phyloP scores from a whole-genome alignment of 2,888 invertebrate species.

The Pinctada fucata region DNA sequence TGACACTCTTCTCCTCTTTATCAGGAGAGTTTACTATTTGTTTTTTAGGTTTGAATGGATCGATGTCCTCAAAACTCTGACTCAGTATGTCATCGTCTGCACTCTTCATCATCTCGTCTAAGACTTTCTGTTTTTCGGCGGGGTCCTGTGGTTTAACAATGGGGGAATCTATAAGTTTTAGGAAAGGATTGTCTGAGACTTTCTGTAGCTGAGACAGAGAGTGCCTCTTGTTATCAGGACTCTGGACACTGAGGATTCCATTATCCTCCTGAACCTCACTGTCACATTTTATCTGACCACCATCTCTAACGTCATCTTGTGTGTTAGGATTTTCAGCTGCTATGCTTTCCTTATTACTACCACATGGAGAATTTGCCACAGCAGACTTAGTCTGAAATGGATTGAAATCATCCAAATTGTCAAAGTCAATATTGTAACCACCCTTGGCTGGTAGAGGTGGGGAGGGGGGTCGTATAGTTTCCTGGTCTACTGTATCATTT shows the following conservation, averaged over 20 bases:
- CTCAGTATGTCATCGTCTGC: constrained; percentile 32
- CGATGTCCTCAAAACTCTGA: constrained; percentile 44
- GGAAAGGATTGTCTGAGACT: constrained; percentile 15
- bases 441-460: constrained; percentile 37
- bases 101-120: constrained; percentile 8
- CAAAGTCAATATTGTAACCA: constrained; percentile 48
- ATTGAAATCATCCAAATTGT: constrained; percentile 49
- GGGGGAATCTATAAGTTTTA: constrained; percentile 15
- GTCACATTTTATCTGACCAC: not conserved
- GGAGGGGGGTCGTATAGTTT: constrained; percentile 11
- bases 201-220: constrained; percentile 15
- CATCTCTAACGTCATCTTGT: not conserved
- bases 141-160: constrained; percentile 1
- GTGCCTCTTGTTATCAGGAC: not conserved
- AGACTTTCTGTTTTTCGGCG: not conserved
- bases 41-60: constrained; percentile 44
- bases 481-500: not conserved
- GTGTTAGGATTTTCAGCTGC: not conserved
- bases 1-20: not conserved
- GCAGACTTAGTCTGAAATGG: constrained; percentile 43
- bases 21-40: constrained; percentile 37
- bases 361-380: constrained; percentile 26
- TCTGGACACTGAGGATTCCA: not conserved
- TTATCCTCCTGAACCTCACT: not conserved
- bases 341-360: not conserved